Evolutionary conservation across 1,140 invertebrate species (phyloP).

Genomic region (Stegodyphus dumicola): DNA sequence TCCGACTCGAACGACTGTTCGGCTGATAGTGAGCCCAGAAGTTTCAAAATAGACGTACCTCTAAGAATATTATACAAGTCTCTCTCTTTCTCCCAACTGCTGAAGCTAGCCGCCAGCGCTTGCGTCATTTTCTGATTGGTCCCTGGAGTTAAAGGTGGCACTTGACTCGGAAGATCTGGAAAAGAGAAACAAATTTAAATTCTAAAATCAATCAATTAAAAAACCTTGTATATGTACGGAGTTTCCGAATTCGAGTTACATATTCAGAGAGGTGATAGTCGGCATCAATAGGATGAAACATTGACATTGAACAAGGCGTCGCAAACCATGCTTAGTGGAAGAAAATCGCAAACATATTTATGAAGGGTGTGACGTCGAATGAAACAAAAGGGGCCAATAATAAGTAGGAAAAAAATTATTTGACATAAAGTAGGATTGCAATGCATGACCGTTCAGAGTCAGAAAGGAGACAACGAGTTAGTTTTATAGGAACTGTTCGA

Average conservation of each 20-base stretch:
- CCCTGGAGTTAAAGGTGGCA: slow-evolving; percentile 95
- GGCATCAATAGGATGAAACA: background rate
- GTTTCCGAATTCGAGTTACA: background rate
- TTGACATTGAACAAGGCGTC: background rate
- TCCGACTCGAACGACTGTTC: no score
- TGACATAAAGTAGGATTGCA: background rate
- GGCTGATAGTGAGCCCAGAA: no score
- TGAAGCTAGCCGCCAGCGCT: slow-evolving; percentile 94
- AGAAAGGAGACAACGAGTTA: background rate
- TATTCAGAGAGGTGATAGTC: background rate
- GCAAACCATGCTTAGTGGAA: background rate
- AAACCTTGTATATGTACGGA: background rate
- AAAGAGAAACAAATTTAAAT: background rate
- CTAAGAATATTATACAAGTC: slow-evolving; percentile 29
- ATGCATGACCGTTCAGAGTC: background rate
- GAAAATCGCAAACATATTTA: background rate
- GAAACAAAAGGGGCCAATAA: background rate
- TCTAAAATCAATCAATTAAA: no score
- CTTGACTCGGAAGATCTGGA: slow-evolving; percentile 90
- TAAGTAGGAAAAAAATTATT: background rate
- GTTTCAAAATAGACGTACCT: slow-evolving; percentile 1
- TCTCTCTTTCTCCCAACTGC: slow-evolving; percentile 82
- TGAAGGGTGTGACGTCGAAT: background rate
- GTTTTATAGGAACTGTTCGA: no score
- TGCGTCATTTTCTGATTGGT: slow-evolving; percentile 99